Conservation (phyloP, 2,888 invertebrate species). For the Slavum lentiscoides region DNA sequence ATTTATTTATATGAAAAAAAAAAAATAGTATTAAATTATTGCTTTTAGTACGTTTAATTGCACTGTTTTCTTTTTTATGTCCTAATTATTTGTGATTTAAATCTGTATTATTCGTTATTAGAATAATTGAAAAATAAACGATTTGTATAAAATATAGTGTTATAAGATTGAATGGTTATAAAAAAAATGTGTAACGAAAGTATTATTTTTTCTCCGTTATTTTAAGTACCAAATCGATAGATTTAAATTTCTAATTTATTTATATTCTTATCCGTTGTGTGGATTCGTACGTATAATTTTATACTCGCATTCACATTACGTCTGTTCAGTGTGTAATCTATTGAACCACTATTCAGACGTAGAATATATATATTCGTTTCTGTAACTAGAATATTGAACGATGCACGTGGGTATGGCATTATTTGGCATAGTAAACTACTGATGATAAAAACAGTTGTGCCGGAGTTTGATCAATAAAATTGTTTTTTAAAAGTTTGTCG, state of each 20-base stretch:
- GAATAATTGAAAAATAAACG: slow-evolving; percentile 19
- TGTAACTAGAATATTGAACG: no score
- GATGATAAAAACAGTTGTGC: background rate
- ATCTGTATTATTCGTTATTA: background rate
- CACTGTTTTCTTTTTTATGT: background rate
- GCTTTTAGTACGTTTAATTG: slow-evolving; percentile 20
- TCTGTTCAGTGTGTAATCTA: no score
- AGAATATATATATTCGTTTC: no score
- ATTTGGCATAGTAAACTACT: background rate
- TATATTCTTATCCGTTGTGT: no score
- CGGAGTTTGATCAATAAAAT: background rate
- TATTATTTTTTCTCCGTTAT: background rate
- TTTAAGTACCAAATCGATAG: background rate
- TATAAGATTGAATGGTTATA: background rate
- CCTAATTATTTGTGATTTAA: slow-evolving; percentile 9
- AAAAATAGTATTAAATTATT: slow-evolving; percentile 17
- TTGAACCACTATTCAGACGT: no score
- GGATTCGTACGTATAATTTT: no score
- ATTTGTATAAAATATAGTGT: background rate
- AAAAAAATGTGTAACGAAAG: background rate
- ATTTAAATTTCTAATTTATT: no score
- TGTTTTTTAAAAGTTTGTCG: slow-evolving; percentile 5
- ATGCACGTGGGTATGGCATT: no score
- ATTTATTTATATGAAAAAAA: background rate
- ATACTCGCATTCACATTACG: no score